Base-by-base conservation (phyloP, 2,113 vertebrate species). In the Macheiramphus alcinus region DNA sequence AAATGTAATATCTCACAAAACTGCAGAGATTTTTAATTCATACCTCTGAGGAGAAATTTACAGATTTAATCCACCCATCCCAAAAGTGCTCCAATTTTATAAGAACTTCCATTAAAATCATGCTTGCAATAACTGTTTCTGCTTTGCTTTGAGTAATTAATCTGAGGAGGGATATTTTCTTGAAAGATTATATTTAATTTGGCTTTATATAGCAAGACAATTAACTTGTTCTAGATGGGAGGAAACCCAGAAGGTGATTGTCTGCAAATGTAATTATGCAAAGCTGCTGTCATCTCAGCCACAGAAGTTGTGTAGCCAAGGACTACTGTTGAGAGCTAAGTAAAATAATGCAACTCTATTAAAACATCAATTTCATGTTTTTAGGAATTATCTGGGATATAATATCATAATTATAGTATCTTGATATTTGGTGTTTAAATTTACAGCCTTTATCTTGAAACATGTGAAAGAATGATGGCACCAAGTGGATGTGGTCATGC, bases 61-160 rank as follows among this genome's bases (percentile, higher is more conserved):
- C 32, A 42, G 19, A 18, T 94, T 88, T 67, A 84, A 67, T 81
- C 26, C 15, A 27, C 3, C 13, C 10, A n/a, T 84, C 34, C 1
- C 0, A 0, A 11, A 79, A 79, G 16, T 32, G 16, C 6, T 89
- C n/a, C 6, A 18, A 0, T 71, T 81, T 67, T 32, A 3, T 48
- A 70, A 78, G 62, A 52, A 76, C 27, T 70, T 73, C 11, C 36
- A 26, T 92, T 88, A 38, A 91, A 91, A 55, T 67, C 3, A 11
- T 22, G 3, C 0, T 5, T 91, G 26, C 52, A 47, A 3, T 59
- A 74, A 31, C 16, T 62, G 9, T 63, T 90, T 42, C 27, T 80
- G 34, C 34, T 90, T 82, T 92, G 8, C 27, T 65, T 92, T 2
- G 15, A 76, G 32, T 43, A 61, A 34, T 67, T 42, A 62, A 53